Percentiles rank a stretch among this genome's conserved stretches.
These are phyloP conservation scores for Leucophenga varia DNA, from an alignment of 1,140 invertebrate species.

Conservation along the genomic window DNA sequence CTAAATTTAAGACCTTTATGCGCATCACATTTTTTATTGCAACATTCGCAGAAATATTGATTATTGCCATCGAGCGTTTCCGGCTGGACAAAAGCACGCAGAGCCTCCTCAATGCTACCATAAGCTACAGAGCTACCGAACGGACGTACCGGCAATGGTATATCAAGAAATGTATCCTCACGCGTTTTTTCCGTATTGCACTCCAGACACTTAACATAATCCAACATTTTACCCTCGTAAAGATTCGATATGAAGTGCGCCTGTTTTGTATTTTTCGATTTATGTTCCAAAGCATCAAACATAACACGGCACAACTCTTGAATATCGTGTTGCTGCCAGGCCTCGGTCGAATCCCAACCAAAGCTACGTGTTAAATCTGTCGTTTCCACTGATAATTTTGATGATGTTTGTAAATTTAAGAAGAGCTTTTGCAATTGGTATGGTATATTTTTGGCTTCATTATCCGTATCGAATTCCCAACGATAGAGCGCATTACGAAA, in stretches of 20 bases:
- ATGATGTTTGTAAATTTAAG: constrained; percentile 81
- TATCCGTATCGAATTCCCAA: constrained; percentile 77
- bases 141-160: constrained; percentile 83
- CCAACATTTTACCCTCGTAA: constrained; percentile 80
- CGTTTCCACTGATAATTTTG: constrained; percentile 77
- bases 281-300: constrained; percentile 88
- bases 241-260: constrained; percentile 77
- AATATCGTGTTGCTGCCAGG: constrained; percentile 92
- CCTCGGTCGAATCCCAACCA: constrained; percentile 88
- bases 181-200: constrained; percentile 83
- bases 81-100: constrained; percentile 82
- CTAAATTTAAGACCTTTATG: constrained; percentile 90
- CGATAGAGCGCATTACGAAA: constrained; percentile 88
- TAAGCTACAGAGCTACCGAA: constrained; percentile 80
- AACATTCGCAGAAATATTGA: constrained; percentile 88
- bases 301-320: constrained; percentile 89
- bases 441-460: constrained; percentile 75
- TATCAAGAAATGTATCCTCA: constrained; percentile 85
- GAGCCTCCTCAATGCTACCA: constrained; percentile 82
- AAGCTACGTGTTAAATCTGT: constrained; percentile 87
- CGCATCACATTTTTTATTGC: constrained; percentile 86
- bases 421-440: constrained; percentile 89
- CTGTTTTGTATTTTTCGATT: constrained; percentile 83
- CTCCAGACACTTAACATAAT: constrained; percentile 89
- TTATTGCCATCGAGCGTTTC: constrained; percentile 85